Percentiles rank a stretch among this genome's conserved stretches.
phyloP scores from a whole-genome alignment of 1,140 invertebrate genomes.

The Pseudoatta argentina region DNA sequence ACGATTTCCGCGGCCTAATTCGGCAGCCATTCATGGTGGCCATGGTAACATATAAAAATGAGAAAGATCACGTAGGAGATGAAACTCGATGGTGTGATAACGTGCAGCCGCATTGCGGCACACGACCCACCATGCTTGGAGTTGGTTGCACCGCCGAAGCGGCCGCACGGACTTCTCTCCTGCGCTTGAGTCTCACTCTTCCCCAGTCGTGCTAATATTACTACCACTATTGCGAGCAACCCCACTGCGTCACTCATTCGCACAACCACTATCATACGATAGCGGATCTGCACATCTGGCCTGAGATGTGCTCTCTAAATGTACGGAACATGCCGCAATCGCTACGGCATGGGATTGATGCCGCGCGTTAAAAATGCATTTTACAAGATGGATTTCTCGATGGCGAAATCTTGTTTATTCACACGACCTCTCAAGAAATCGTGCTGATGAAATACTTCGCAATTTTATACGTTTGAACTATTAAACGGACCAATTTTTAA shows the following conservation, averaged over 20 bases:
- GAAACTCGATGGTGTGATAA: slow-evolving; percentile 77
- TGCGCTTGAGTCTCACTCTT: slow-evolving; percentile 18
- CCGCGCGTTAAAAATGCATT: slow-evolving; percentile 37
- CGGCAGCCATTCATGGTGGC: neutral
- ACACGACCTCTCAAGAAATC: neutral
- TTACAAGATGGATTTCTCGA: slow-evolving; percentile 29
- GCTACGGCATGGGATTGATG: slow-evolving; percentile 18
- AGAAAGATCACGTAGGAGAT: slow-evolving; percentile 39
- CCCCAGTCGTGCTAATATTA: slow-evolving; percentile 28
- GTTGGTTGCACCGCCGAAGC: slow-evolving; percentile 69
- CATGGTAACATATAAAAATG: slow-evolving; percentile 39
- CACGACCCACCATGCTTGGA: slow-evolving; percentile 72
- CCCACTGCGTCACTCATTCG: slow-evolving; percentile 30
- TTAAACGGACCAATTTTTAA: neutral
- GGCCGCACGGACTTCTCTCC: slow-evolving; percentile 65
- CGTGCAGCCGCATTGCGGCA: slow-evolving; percentile 77
- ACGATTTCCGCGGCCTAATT: slow-evolving; percentile 37
- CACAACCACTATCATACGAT: neutral
- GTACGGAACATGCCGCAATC: slow-evolving; percentile 4
- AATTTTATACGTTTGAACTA: neutral
- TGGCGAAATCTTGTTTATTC: slow-evolving; percentile 29
- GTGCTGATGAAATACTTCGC: neutral
- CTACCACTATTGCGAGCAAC: slow-evolving; percentile 15
- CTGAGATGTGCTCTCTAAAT: slow-evolving; percentile 10
- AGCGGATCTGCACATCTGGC: slow-evolving; percentile 2